Conservation (phyloP, 2,888 invertebrate genomes). For the Arrhopalites spinosus region DNA sequence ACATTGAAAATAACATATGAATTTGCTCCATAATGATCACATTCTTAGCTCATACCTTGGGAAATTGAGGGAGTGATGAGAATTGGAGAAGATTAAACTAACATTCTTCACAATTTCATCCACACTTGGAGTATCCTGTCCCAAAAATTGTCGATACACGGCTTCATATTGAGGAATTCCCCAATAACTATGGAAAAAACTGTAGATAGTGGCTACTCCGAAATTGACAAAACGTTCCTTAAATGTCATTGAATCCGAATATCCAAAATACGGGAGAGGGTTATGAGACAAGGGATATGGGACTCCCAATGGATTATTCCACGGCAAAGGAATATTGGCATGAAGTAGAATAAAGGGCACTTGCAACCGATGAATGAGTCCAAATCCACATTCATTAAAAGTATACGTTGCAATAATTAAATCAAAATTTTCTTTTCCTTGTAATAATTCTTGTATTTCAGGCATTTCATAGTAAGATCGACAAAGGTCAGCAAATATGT, state of each 20-base stretch:
- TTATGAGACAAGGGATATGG: background rate
- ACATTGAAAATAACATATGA: no score
- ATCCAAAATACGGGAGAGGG: background rate
- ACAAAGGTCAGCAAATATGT: background rate
- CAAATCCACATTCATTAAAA: constrained; percentile 12
- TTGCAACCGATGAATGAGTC: background rate
- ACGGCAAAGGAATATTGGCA: background rate
- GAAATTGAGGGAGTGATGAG: constrained; percentile 61
- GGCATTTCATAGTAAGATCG: background rate
- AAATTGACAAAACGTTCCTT: background rate
- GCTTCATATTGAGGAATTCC: constrained; percentile 46
- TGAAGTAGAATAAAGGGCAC: background rate
- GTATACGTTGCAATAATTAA: background rate
- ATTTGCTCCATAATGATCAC: no score
- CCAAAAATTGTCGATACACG: constrained; percentile 57
- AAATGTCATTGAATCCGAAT: background rate
- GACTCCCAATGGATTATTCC: background rate
- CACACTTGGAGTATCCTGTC: constrained; percentile 57
- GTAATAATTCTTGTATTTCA: background rate
- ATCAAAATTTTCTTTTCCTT: background rate
- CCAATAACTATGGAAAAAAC: background rate
- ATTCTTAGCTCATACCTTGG: no score
- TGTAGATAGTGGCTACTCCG: background rate
- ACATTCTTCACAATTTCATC: constrained; percentile 61
- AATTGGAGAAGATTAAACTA: constrained; percentile 62